Evolutionary conservation across 1,140 invertebrate genomes (phyloP).

Genomic region (Archegozetes longisetosus): DNA sequence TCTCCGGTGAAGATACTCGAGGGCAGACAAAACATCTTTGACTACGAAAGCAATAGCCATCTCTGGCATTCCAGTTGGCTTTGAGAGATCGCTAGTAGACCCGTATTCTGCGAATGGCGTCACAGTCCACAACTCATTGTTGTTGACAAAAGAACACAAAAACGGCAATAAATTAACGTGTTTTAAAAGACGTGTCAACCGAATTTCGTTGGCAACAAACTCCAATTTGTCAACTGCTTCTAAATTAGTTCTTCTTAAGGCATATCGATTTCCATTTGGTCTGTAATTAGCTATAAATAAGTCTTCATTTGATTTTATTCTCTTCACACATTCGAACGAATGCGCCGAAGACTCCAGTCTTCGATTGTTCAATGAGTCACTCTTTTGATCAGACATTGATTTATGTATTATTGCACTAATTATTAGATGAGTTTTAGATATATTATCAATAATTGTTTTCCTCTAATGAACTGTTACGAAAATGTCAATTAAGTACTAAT

Average conservation of each 20-base stretch:
- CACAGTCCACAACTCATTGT: slow-evolving; percentile 52
- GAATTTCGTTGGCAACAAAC: slow-evolving; percentile 4
- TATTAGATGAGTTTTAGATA: too few species aligned
- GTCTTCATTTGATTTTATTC: not conserved
- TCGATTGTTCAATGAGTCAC: not conserved
- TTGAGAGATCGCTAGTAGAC: slow-evolving; percentile 10
- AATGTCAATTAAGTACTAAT: too few species aligned
- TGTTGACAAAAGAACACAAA: slow-evolving; percentile 50
- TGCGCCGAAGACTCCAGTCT: not conserved
- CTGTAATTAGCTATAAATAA: not conserved
- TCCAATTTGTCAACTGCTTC: not conserved
- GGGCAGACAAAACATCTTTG: slow-evolving; percentile 52
- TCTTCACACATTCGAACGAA: not conserved
- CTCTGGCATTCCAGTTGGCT: slow-evolving; percentile 56
- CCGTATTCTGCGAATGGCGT: slow-evolving; percentile 35
- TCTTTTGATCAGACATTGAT: not conserved
- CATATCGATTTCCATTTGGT: not conserved
- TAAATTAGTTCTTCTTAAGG: not conserved
- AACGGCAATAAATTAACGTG: slow-evolving; percentile 58
- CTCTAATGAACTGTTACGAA: too few species aligned
- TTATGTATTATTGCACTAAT: not conserved
- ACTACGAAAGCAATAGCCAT: slow-evolving; percentile 58
- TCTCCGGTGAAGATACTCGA: slow-evolving; percentile 66
- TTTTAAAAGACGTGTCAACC: slow-evolving; percentile 43
- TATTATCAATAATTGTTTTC: too few species aligned